Base-by-base conservation (phyloP, 2,888 invertebrate species). In the Romanomermis culicivorax region DNA sequence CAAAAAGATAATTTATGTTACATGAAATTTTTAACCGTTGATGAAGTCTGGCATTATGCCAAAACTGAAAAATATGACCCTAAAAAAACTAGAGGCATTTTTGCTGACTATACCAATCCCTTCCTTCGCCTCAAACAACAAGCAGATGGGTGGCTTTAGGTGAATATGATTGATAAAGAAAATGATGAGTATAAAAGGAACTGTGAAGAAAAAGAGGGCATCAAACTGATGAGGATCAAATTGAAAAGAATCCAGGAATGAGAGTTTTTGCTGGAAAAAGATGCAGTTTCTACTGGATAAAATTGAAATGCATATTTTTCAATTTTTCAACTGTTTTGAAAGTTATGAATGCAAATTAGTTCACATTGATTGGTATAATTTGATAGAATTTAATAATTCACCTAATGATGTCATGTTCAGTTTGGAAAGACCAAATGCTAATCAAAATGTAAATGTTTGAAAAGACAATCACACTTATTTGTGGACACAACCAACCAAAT, bases 161-260 rank as follows among this genome's bases (percentile, higher is more conserved):
- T 59, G 47, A 58, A 59, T 45, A 25, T 30, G 20, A 59, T 56
- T 2, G 60, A 60, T 14, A 55, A 59, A 42, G 60, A 65, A 23
- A 61, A 55, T 48, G 23, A 53, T 1, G 50, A 53, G 4, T 65
- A 63, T 51, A 57, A 65, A 17, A 7, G 57, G 4, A 27, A 58
- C 4, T 61, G 61, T 36, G 20, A 54, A 14, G 48, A 60, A 36
- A 29, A 58, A 56, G 54, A 63, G 60, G 63, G 64, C 1, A 58
- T 63, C 17, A 4, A 24, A 1, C 45, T 63, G 14, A 57, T 62
- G 2, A n/a, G 3, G 51, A 45, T 2, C 54, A 58, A 2, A 62
- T 63, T 24, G 25, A n/a, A 1, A 29, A 50, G 4, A 64, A 64
- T 53, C 58, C 58, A 3, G 63, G 60, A 1, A 3, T 54, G 29